These are phyloP conservation scores for human DNA, from an alignment of 2,113 vertebrate species.

Conservation along the genomic window DNA sequence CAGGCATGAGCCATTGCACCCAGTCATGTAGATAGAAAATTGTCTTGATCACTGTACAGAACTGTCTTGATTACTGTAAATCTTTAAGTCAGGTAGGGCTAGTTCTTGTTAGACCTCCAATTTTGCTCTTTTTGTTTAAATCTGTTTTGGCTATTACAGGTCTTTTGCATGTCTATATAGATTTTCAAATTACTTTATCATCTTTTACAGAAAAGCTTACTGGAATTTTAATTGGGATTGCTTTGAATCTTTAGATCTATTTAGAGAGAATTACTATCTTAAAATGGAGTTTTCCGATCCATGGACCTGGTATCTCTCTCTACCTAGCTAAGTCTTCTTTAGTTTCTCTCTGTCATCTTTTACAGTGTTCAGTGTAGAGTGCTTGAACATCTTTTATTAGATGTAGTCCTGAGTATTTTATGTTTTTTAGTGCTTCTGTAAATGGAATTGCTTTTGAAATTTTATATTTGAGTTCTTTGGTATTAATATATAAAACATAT, in stretches of 20 bases:
- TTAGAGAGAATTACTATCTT: neutral
- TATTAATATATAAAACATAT: neutral
- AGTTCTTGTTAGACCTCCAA: neutral
- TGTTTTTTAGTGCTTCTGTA: neutral
- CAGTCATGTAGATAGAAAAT: neutral
- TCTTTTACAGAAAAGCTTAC: neutral
- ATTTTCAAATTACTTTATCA: neutral
- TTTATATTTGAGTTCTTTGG: neutral
- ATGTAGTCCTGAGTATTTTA: neutral
- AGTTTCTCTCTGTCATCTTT: neutral
- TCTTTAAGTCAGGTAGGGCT: neutral
- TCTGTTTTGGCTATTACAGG: neutral
- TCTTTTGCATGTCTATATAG: neutral
- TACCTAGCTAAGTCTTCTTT: neutral
- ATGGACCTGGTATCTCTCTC: neutral
- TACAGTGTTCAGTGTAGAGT: neutral
- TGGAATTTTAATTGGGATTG: neutral
- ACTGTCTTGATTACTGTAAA: neutral
- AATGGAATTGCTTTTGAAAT: constrained; percentile 6
- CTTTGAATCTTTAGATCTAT: neutral
- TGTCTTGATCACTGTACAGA: neutral
- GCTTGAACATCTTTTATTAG: neutral
- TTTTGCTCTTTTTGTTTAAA: neutral
- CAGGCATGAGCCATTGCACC: too few relatives aligned
- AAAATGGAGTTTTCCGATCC: neutral